Conservation (phyloP, 2,888 invertebrate species). For the Dolomedes plantarius region DNA sequence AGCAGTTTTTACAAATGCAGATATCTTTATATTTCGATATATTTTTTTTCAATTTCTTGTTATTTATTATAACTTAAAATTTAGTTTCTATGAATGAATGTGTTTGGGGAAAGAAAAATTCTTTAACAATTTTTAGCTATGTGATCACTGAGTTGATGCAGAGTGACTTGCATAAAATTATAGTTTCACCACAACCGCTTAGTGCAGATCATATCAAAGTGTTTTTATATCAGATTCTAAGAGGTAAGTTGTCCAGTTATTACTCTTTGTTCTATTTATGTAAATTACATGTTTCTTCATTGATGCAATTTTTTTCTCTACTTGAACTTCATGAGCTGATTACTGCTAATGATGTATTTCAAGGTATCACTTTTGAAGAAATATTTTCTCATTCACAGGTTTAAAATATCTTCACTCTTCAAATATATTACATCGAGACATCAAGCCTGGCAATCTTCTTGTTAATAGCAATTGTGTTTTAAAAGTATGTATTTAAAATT, state of each 20-base stretch:
- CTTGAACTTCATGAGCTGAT: no score
- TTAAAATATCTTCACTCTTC: constrained; percentile 99
- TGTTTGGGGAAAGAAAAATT: constrained; percentile 96
- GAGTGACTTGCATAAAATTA: constrained; percentile 99
- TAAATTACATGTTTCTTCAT: no score
- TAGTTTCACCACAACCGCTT: constrained; percentile 98
- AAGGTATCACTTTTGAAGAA: background rate
- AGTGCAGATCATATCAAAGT: constrained; percentile 99
- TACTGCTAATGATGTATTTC: background rate
- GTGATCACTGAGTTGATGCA: constrained; percentile 99
- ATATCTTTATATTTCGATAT: no score
- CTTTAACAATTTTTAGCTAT: constrained; percentile 83
- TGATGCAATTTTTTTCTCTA: no score
- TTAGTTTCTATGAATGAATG: constrained; percentile 96
- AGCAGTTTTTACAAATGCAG: background rate
- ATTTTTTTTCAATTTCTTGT: no score
- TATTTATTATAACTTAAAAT: background rate
- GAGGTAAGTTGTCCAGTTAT: no score
- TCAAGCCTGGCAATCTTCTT: constrained; percentile 98
- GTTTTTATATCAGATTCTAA: constrained; percentile 99
- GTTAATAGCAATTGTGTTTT: constrained; percentile 99
- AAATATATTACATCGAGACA: constrained; percentile 97
- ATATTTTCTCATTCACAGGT: constrained; percentile 80
- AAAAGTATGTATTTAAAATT: constrained; percentile 83
- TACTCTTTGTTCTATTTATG: constrained; percentile 7